These are phyloP conservation scores for Scatophagus argus DNA, from an alignment of 2,113 vertebrate genomes.

Conservation along the genomic window DNA sequence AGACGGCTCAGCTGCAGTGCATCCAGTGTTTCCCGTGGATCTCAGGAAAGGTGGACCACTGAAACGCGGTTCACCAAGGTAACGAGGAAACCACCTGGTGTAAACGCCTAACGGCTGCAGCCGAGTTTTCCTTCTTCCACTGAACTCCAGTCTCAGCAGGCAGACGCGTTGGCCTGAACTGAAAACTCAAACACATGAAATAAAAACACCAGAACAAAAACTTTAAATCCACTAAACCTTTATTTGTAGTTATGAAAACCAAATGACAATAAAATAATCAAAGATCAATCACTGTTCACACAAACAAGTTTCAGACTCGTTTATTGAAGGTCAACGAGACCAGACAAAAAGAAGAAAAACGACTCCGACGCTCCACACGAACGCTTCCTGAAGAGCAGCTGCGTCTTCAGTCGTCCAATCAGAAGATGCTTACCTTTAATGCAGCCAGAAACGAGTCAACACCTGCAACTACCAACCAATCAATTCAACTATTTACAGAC, in stretches of 20 bases:
- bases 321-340: conserved; percentile 71
- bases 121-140: too few relatives aligned
- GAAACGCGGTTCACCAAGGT: too few relatives aligned
- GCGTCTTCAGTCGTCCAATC: conserved; percentile 23
- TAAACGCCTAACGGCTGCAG: too few relatives aligned
- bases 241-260: conserved; percentile 57
- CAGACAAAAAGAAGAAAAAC: not conserved
- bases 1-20: too few relatives aligned
- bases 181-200: not conserved
- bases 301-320: conserved; percentile 72
- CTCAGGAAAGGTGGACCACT: too few relatives aligned
- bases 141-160: too few relatives aligned
- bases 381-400: not conserved
- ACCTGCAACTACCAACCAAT: conserved; percentile 31
- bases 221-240: conserved; percentile 52
- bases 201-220: not conserved
- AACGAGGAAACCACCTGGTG: too few relatives aligned
- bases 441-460: conserved; percentile 41
- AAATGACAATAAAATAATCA: conserved; percentile 42
- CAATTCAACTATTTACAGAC: conserved; percentile 32
- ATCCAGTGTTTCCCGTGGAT: too few relatives aligned
- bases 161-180: too few relatives aligned
- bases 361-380: not conserved
- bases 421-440: conserved; percentile 75
- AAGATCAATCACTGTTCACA: conserved; percentile 72